Evolutionary conservation across 2,888 invertebrate genomes (phyloP), one percentile per base, ranked within the genome.

Genomic region (Ophion slaviceki): DNA sequence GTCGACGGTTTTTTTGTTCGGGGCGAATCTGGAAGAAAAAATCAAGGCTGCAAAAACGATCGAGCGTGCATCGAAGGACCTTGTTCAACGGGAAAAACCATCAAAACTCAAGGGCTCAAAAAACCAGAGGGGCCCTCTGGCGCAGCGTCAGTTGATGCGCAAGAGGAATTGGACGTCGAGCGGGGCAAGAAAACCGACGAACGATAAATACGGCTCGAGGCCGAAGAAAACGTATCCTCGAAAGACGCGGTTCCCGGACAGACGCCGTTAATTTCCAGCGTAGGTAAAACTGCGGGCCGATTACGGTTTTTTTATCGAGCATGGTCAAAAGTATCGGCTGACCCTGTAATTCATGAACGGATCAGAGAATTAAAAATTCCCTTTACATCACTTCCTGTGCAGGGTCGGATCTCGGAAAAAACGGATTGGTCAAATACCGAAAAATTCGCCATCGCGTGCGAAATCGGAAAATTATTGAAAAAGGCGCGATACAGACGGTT

Each of bases 1-100:
- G 61, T 83, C 6, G 86, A 86, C 17, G 86, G 87, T 47, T 86
- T 81, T 81, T 75, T 62, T 88, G 1, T 88, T 88, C 62, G 88
- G 86, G 0, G 67, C 20, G 4, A 74, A 82, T 24, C n/a, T 84
- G 66, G 74, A 75, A 2, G 74, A 81, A 40, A 62, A 62, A 3
- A 53, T 84, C 3, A 82, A 80, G 57, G 20, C 72, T 5, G 72
- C 78, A 6, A 87, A 87, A 57, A 20, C 66, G 0, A 28, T 88
- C 10, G 84, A 87, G 28, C 82, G 78, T 10, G 62, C 84, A 3
- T 67, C 81, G 20, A 61, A 79, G 47, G 82, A 67, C 7, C 62
- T 82, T 47, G 17, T 7, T 5, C 75, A 62, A 75, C 36, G 45
- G 40, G 62, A 17, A 45, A 64, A 75, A 24, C 17, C 24, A n/a